Evolutionary conservation across 2,113 vertebrate species (phyloP).

Genomic region (Chroicocephalus ridibundus): DNA sequence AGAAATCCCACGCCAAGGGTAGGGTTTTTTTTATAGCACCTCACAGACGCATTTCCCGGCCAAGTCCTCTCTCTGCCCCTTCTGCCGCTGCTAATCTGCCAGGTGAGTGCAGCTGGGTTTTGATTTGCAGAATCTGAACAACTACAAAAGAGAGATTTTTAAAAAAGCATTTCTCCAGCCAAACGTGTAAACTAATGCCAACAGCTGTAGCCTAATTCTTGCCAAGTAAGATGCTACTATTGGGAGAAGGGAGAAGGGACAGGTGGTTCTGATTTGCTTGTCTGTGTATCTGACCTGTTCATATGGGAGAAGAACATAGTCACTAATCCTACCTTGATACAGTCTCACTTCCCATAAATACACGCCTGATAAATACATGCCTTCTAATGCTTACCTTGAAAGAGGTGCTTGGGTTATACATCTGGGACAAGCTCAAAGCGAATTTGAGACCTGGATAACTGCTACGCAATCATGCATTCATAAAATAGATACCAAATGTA

Average conservation of each 20-base stretch:
- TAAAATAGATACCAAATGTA: not conserved
- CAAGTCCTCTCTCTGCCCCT: not conserved
- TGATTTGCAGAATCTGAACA: not conserved
- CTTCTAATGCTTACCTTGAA: not conserved
- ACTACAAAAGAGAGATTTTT: not conserved
- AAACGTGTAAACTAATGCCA: not conserved
- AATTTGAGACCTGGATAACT: not conserved
- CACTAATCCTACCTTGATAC: not conserved
- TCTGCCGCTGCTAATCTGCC: not conserved
- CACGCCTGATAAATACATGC: not conserved
- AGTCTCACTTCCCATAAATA: not conserved
- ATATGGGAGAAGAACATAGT: not conserved
- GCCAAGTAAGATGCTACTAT: not conserved
- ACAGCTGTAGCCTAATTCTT: not conserved
- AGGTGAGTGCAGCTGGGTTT: not conserved
- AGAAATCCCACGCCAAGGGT: not conserved
- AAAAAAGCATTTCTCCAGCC: not conserved
- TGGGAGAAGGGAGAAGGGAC: not conserved
- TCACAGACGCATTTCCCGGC: not conserved
- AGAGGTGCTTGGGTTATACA: not conserved
- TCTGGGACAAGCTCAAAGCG: not conserved
- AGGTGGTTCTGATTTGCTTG: not conserved
- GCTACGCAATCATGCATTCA: not conserved
- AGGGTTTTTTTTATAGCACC: not conserved
- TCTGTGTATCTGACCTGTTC: not conserved